These are phyloP conservation scores for Acheta domesticus DNA, from an alignment of 2,888 invertebrate genomes.

Conservation along the genomic window DNA sequence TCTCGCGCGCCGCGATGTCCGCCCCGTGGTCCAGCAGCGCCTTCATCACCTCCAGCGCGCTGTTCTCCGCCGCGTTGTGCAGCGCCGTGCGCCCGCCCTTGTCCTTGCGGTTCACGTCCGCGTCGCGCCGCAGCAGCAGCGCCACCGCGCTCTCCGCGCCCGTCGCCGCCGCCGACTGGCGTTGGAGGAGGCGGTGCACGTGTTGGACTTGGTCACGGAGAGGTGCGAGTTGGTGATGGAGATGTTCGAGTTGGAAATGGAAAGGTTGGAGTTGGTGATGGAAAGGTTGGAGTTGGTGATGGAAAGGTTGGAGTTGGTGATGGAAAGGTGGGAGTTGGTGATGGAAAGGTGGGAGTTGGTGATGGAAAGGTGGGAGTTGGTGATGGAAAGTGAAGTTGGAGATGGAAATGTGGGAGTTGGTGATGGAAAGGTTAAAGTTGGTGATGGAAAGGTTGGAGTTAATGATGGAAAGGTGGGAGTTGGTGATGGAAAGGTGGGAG, in stretches of 20 bases:
- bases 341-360: not conserved
- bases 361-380: too few species aligned
- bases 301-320: not conserved
- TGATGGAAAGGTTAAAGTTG: not conserved
- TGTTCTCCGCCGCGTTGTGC: too few species aligned
- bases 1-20: too few species aligned
- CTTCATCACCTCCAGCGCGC: too few species aligned
- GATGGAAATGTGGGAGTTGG: not conserved
- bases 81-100: too few species aligned
- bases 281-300: not conserved
- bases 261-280: not conserved
- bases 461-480: not conserved
- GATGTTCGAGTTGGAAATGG: not conserved
- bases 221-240: not conserved
- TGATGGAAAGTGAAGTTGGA: not conserved
- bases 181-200: too few species aligned
- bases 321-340: not conserved
- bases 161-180: too few species aligned
- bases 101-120: too few species aligned
- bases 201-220: not conserved
- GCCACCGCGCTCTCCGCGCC: too few species aligned
- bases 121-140: too few species aligned
- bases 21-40: too few species aligned
- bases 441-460: not conserved
- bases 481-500: not conserved